A percentile compares a stretch with the other conserved stretches of the same genome.
phyloP scores from a whole-genome alignment of 1,140 invertebrate species.

The Philopotamus ludificatus region DNA sequence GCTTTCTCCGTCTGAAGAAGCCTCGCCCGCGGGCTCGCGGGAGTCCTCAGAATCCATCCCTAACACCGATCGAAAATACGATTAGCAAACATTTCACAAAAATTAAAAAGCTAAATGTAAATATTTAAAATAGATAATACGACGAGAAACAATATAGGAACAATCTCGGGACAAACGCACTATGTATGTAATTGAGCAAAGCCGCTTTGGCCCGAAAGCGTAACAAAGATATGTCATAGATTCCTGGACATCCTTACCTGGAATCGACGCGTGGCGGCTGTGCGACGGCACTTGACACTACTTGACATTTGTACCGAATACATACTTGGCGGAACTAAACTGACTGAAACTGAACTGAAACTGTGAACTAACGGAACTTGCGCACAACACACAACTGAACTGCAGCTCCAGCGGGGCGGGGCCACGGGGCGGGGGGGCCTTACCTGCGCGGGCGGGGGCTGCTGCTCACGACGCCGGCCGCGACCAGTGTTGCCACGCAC shows the following conservation, averaged over 20 bases:
- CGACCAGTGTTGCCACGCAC: neutral
- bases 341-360: neutral
- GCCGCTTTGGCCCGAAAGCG: constrained; percentile 34
- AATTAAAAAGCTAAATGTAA: too few relatives aligned
- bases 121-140: too few relatives aligned
- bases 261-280: constrained; percentile 27
- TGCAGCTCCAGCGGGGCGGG: neutral
- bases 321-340: neutral
- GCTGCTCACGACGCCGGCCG: neutral
- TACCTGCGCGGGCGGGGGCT: neutral
- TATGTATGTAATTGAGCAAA: constrained; percentile 6
- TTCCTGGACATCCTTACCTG: constrained; percentile 38
- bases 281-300: constrained; percentile 36
- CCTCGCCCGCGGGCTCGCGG: constrained; percentile 48
- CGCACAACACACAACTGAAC: constrained; percentile 38
- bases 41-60: constrained; percentile 58
- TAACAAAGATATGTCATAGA: constrained; percentile 35
- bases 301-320: constrained; percentile 24
- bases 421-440: neutral
- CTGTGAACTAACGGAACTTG: neutral
- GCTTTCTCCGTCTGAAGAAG: constrained; percentile 48
- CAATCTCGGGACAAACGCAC: neutral
- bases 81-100: too few relatives aligned
- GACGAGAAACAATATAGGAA: too few relatives aligned
- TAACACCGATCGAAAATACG: neutral